Percentiles rank a stretch among this genome's conserved stretches.
These are phyloP conservation scores for Huso huso DNA, from an alignment of 2,797 vertebrate species.

Conservation along the genomic window DNA sequence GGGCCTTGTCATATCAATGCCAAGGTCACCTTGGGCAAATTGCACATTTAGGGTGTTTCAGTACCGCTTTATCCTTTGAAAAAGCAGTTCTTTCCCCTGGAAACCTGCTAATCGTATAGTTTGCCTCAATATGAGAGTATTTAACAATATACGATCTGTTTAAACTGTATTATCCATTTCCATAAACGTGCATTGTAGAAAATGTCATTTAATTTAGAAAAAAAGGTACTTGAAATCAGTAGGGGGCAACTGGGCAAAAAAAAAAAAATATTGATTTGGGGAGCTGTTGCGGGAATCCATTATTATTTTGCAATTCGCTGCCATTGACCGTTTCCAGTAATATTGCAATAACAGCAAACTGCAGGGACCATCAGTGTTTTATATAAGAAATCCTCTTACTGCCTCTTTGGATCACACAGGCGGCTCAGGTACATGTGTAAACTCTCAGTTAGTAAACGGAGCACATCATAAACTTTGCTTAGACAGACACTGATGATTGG, in stretches of 20 bases:
- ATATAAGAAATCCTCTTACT: slow-evolving; percentile 44
- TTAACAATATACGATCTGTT: not conserved
- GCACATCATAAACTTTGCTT: slow-evolving; percentile 31
- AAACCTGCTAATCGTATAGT: not conserved
- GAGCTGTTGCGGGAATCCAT: not conserved
- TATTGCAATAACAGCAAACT: slow-evolving; percentile 28
- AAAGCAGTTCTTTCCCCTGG: no score
- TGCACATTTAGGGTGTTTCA: not conserved
- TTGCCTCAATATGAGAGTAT: not conserved
- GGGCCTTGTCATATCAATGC: not conserved
- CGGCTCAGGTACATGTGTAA: slow-evolving; percentile 44
- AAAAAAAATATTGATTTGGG: not conserved
- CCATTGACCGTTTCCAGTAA: not conserved
- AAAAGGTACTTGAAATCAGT: not conserved
- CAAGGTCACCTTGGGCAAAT: slow-evolving; percentile 2
- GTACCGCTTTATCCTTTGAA: no score
- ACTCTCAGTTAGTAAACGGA: slow-evolving; percentile 53
- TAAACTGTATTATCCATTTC: not conserved
- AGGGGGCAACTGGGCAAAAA: not conserved
- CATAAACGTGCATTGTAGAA: not conserved
- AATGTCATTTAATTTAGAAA: not conserved
- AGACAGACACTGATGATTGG: slow-evolving; percentile 39
- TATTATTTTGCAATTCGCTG: not conserved
- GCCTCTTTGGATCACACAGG: slow-evolving; percentile 17
- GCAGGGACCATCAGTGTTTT: slow-evolving; percentile 32